phyloP scores from a whole-genome alignment of 2,888 invertebrate genomes.

The Apodemia zela region DNA sequence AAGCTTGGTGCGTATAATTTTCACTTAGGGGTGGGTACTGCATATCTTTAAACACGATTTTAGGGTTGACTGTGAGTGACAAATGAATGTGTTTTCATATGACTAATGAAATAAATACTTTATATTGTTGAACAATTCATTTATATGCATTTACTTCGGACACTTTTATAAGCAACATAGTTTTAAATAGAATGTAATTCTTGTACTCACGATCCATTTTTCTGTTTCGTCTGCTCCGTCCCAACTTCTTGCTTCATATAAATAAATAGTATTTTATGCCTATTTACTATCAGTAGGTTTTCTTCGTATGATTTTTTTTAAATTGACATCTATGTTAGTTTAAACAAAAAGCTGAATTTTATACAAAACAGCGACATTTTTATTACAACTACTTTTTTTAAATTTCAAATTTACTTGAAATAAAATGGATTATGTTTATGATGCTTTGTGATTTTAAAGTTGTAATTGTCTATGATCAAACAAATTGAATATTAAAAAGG shows the following conservation, averaged over 20 bases:
- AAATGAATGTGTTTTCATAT: slow-evolving; percentile 9
- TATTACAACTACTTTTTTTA: neutral
- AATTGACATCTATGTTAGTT: neutral
- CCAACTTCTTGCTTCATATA: neutral
- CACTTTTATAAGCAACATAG: neutral
- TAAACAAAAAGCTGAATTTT: neutral
- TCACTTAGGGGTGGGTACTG: slow-evolving; percentile 3
- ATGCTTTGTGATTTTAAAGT: neutral
- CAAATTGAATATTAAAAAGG: neutral
- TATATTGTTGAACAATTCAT: neutral
- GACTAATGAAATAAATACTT: neutral
- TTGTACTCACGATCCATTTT: neutral
- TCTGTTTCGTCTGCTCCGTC: too few relatives aligned
- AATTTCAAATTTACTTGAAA: neutral
- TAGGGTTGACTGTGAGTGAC: slow-evolving; percentile 1
- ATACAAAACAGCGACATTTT: neutral
- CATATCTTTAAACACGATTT: slow-evolving; percentile 13
- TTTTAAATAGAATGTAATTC: neutral
- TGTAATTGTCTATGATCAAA: neutral
- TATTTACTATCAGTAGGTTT: too few relatives aligned
- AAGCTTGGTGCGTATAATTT: slow-evolving; percentile 17
- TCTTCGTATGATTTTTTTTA: too few relatives aligned
- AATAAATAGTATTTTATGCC: neutral
- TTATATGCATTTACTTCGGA: neutral
- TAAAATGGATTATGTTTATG: neutral